Base-by-base conservation (phyloP, 1,140 invertebrate species). In the Drosophila paulistorum region DNA sequence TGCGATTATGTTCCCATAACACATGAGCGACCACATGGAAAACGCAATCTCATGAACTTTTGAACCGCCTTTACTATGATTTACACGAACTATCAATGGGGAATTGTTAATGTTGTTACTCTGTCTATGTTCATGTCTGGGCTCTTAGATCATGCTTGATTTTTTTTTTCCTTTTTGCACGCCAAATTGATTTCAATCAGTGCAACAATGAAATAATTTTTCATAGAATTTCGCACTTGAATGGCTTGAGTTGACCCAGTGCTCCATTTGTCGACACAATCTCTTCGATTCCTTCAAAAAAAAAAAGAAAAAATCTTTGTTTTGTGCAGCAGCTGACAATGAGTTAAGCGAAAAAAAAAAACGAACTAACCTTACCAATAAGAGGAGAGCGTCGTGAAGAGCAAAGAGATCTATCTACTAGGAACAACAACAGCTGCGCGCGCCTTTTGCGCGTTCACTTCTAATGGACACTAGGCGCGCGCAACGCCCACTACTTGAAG, bases 171-270 rank as follows among this genome's bases (percentile, higher is more conserved):
- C 65, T 48, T 65, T 77, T 77, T 64, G 62, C 81, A 84, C 65
- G 66, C 68, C 78, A 86, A 86, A 86, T 85, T 86, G 81, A 86
- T 75, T 81, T 85, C 74, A 85, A 85, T 85, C 82, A 85, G 57
- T 60, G 78, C 37, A 77, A 84, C 78, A 84, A 84, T 85, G 70
- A 74, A 84, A 73, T 79, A 74, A 84, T 86, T 86, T 77, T 72
- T 60, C 70, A 85, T 85, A 86, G 81, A 84, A 81, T 85, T 84
- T 80, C 74, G 68, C 77, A 84, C 74, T 85, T 84, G 69, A 85
- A 64, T 84, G 71, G 51, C 63, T 62, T 39, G 37, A 48, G 65
- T 60, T 82, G 79, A 81, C 79, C 79, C 65, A 81, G 61, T 82
- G 81, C 68, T 83, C 79, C 69, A 81, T 79, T 30, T 65, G 67